Conservation (phyloP, 2,797 vertebrate species). For the Morus bassanus region DNA sequence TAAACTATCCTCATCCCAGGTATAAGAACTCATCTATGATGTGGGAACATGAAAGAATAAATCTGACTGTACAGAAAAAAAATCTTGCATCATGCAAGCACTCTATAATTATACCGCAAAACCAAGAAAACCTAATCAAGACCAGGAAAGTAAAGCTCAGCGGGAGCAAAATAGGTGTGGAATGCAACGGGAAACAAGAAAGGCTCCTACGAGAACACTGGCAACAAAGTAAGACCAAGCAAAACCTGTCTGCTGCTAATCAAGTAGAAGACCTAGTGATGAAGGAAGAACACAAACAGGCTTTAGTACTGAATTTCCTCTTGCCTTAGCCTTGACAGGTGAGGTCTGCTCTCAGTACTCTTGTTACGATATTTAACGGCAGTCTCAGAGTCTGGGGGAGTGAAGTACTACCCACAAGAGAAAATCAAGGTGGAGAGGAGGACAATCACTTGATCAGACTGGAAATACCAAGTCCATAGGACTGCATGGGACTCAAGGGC, state of each 20-base stretch:
- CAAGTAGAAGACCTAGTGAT: neutral
- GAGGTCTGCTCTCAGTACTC: neutral
- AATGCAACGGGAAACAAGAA: neutral
- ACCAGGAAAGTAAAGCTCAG: neutral
- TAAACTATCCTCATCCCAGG: neutral
- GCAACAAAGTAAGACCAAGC: neutral
- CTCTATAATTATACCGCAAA: neutral
- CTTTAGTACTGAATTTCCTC: neutral
- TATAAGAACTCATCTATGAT: neutral
- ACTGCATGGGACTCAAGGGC: neutral
- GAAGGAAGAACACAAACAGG: neutral
- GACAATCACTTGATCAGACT: neutral
- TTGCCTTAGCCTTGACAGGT: neutral
- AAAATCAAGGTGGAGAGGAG: neutral
- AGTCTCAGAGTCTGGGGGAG: neutral
- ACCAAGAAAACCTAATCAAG: neutral
- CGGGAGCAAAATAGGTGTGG: neutral
- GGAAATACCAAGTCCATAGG: neutral
- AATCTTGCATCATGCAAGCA: neutral
- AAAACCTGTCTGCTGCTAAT: neutral
- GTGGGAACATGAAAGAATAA: neutral
- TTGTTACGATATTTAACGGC: rapidly evolving
- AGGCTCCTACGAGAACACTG: neutral
- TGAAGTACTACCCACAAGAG: neutral
- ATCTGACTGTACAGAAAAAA: neutral